phyloP scores from a whole-genome alignment of 1,140 invertebrate species.

The Diachasma alloeum region DNA sequence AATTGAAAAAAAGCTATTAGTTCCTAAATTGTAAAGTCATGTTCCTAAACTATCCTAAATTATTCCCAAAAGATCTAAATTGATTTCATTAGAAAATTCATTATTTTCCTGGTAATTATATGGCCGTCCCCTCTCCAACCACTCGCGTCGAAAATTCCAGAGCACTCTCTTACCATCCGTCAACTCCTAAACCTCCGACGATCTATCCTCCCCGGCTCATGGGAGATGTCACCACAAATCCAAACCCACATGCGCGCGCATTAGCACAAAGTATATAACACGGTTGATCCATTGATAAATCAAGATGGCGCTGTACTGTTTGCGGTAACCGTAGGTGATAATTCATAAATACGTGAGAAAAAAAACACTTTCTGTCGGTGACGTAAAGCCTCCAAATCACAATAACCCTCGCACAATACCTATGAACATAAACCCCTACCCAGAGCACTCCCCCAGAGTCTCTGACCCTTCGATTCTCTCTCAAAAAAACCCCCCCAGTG shows the following conservation, averaged over 20 bases:
- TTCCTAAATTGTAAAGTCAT: too few relatives aligned
- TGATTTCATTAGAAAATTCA: too few relatives aligned
- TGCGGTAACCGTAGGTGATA: slow-evolving; percentile 53
- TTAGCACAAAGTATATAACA: neutral
- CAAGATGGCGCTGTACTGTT: slow-evolving; percentile 62
- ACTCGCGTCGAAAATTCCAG: neutral
- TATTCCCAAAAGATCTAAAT: too few relatives aligned
- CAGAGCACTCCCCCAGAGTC: neutral
- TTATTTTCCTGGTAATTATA: too few relatives aligned
- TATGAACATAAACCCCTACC: neutral
- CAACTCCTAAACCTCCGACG: neutral
- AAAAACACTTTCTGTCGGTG: slow-evolving; percentile 8
- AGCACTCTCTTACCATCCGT: neutral
- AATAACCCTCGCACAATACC: neutral
- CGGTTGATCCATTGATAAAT: slow-evolving; percentile 3
- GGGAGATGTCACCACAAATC: neutral
- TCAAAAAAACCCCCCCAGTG: neutral
- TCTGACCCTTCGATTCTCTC: neutral
- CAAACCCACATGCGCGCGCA: slow-evolving; percentile 17
- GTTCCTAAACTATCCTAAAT: too few relatives aligned
- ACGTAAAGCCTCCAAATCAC: neutral
- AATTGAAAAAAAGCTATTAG: too few relatives aligned
- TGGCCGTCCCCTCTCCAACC: too few relatives aligned
- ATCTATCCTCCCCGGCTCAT: too few relatives aligned
- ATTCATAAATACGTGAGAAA: slow-evolving; percentile 53